These are phyloP conservation scores for Aphis craccivora DNA, from an alignment of 1,140 invertebrate genomes.

Conservation along the genomic window DNA sequence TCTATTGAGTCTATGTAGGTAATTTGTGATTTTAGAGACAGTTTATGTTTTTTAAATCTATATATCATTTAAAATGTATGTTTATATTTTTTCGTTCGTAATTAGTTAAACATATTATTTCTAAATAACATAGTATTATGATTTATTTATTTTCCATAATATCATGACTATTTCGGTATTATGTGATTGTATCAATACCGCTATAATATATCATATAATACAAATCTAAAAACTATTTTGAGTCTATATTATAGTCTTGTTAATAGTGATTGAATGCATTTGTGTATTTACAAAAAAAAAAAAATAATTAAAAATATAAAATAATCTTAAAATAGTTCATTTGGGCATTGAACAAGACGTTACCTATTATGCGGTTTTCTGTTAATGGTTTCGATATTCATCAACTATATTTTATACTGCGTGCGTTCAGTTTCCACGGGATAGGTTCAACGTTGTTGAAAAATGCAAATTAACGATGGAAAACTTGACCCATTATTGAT, in stretches of 20 bases:
- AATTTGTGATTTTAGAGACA: too few species aligned
- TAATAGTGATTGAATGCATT: background rate
- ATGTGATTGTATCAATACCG: too few species aligned
- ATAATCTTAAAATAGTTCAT: background rate
- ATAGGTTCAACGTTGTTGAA: conserved; percentile 18
- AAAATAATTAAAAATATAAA: background rate
- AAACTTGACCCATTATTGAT: conserved; percentile 55
- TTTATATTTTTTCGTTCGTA: too few species aligned
- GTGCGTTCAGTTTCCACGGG: background rate
- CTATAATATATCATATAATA: too few species aligned
- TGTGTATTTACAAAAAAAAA: background rate
- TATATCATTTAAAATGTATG: too few species aligned
- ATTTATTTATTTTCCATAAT: too few species aligned
- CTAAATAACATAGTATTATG: too few species aligned
- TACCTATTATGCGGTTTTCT: background rate
- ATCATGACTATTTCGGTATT: too few species aligned
- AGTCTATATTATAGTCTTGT: background rate
- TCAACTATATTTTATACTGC: background rate
- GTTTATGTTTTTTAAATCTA: too few species aligned
- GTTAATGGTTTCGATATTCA: background rate
- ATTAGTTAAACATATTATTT: too few species aligned
- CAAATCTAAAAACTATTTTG: background rate
- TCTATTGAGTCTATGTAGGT: too few species aligned
- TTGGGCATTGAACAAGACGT: background rate
- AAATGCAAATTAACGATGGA: conserved; percentile 42